Evolutionary conservation across 2,797 vertebrate species (phyloP).

Genomic region (Cuculus canorus): DNA sequence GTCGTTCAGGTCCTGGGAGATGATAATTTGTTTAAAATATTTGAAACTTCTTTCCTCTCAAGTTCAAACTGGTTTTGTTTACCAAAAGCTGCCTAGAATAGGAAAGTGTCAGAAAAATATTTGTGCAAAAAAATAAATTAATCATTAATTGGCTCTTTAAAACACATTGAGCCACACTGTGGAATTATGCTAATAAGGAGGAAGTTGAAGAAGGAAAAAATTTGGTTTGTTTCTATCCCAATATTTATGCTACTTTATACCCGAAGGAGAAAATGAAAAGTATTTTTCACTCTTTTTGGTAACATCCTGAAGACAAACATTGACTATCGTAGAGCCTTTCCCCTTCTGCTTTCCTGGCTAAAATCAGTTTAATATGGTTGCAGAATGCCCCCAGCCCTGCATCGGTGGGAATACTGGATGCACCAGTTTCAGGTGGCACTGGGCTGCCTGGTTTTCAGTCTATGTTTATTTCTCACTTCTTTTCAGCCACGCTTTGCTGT

Average conservation of each 20-base stretch:
- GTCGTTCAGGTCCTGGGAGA: conserved; percentile 33
- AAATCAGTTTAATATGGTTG: background rate
- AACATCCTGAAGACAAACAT: background rate
- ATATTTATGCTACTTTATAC: background rate
- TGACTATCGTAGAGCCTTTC: background rate
- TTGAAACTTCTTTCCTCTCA: conserved; percentile 49
- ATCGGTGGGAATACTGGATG: background rate
- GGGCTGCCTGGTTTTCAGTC: background rate
- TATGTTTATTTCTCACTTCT: background rate
- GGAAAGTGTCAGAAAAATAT: background rate
- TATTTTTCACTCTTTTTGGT: background rate
- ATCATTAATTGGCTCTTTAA: background rate
- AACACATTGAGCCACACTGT: background rate
- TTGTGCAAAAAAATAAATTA: conserved; percentile 1
- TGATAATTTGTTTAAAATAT: conserved; percentile 36
- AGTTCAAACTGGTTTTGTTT: conserved; percentile 27
- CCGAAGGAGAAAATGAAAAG: background rate
- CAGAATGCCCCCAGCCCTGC: background rate
- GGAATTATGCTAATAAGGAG: background rate
- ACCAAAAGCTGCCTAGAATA: background rate
- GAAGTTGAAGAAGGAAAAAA: background rate
- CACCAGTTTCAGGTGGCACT: background rate
- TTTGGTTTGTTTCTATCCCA: background rate
- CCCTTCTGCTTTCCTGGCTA: background rate
- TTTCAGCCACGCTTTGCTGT: background rate